phyloP scores from a whole-genome alignment of 2,797 vertebrate species.

The Mormyrus hasselquistii region DNA sequence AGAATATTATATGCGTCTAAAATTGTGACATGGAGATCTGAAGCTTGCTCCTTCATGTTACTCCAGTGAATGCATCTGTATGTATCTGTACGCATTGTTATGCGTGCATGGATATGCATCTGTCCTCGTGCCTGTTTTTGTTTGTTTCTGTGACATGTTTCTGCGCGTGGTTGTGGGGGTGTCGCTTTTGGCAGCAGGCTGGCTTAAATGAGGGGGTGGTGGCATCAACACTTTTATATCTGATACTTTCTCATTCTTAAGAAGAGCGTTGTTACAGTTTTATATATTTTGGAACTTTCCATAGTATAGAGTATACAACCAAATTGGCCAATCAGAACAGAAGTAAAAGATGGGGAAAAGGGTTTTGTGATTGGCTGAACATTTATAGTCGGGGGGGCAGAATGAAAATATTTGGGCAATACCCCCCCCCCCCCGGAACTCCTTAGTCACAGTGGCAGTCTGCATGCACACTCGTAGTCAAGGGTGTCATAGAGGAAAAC shows the following conservation, averaged over 20 bases:
- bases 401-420: background rate
- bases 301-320: background rate
- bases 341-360: background rate
- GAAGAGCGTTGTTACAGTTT: background rate
- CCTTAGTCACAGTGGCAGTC: background rate
- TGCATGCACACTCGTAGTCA: background rate
- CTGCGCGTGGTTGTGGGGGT: background rate
- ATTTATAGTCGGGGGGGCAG: background rate
- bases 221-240: background rate
- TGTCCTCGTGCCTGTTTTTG: background rate
- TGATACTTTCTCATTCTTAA: background rate
- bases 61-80: background rate
- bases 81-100: background rate
- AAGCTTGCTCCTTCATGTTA: background rate
- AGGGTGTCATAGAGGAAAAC: background rate
- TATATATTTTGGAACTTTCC: background rate
- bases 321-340: background rate
- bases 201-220: background rate
- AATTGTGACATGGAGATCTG: background rate
- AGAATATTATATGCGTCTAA: constrained; percentile 9
- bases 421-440: background rate
- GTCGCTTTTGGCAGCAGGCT: background rate
- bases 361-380: background rate
- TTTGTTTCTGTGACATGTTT: constrained; percentile 8
- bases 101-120: background rate